phyloP scores from a whole-genome alignment of 2,797 vertebrate species.

The Sebastes diploproa region DNA sequence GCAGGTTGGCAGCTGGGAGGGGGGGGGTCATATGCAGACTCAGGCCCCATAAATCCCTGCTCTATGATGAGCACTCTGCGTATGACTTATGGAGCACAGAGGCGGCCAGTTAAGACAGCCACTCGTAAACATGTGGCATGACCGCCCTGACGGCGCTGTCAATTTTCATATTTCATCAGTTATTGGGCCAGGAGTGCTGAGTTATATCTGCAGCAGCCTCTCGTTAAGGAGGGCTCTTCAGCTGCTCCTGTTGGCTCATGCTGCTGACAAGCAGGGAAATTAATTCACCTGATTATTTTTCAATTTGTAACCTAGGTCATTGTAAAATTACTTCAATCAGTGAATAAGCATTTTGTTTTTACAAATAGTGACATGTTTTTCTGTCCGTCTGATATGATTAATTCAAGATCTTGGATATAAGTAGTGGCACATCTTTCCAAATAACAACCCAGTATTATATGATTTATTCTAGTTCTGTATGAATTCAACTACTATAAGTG shows the following conservation, averaged over 20 bases:
- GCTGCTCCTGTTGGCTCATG: slow-evolving; percentile 17
- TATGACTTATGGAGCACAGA: slow-evolving; percentile 79
- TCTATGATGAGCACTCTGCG: slow-evolving; percentile 76
- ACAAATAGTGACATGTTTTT: background rate
- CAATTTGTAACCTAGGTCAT: background rate
- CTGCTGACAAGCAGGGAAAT: slow-evolving; percentile 21
- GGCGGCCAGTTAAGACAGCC: slow-evolving; percentile 76
- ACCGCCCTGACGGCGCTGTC: slow-evolving; percentile 69
- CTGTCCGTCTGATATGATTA: background rate
- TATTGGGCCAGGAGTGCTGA: slow-evolving; percentile 69
- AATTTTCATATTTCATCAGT: slow-evolving; percentile 83
- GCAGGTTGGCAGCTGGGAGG: slow-evolving; percentile 34
- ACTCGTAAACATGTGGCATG: slow-evolving; percentile 78
- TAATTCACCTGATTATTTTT: slow-evolving; percentile 1
- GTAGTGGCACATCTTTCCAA: background rate
- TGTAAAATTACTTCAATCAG: background rate
- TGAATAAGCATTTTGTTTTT: slow-evolving; percentile 8
- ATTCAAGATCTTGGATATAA: background rate
- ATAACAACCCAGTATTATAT: background rate
- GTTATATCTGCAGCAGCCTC: slow-evolving; percentile 61
- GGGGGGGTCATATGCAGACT: slow-evolving; percentile 74
- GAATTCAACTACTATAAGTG: background rate
- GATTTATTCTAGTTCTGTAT: background rate
- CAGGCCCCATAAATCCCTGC: slow-evolving; percentile 78
- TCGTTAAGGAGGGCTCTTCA: slow-evolving; percentile 60